These are phyloP conservation scores for Parascotia fuliginaria DNA, from an alignment of 2,888 invertebrate species.

Conservation along the genomic window DNA sequence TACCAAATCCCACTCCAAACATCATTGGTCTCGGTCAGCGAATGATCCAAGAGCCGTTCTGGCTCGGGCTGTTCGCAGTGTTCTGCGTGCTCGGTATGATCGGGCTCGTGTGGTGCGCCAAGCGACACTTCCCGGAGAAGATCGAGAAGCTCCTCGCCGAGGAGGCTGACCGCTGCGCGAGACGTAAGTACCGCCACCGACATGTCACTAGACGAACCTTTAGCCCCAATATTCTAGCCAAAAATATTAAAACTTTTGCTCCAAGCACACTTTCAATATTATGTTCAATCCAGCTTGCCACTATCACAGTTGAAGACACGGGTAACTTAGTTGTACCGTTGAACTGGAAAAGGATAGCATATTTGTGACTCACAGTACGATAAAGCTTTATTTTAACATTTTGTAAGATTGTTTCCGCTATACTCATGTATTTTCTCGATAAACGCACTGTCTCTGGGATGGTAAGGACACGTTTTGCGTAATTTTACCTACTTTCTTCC, in stretches of 20 bases:
- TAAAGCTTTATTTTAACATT: conserved; percentile 59
- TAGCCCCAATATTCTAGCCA: conserved; percentile 51
- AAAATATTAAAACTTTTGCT: conserved; percentile 38
- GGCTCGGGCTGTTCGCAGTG: conserved; percentile 95
- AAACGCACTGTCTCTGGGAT: conserved; percentile 76
- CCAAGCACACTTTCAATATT: conserved; percentile 49
- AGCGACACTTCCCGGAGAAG: conserved; percentile 94
- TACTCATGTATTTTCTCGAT: conserved; percentile 73
- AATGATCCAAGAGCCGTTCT: conserved; percentile 95
- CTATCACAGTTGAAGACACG: conserved; percentile 45
- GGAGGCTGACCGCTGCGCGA: conserved; percentile 90
- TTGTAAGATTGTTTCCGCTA: conserved; percentile 65
- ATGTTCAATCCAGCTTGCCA: conserved; percentile 49
- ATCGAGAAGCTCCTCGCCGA: conserved; percentile 93
- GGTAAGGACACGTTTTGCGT: conserved; percentile 79
- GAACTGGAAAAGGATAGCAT: conserved; percentile 18
- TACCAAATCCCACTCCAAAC: conserved; percentile 85
- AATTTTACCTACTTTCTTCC: conserved; percentile 56
- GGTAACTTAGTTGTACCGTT: conserved; percentile 31
- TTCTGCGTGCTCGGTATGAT: conserved; percentile 92
- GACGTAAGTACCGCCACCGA: conserved; percentile 80
- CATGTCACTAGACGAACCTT: conserved; percentile 65
- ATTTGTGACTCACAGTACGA: conserved; percentile 58
- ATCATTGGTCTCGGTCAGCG: conserved; percentile 88
- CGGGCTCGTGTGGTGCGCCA: conserved; percentile 93